Evolutionary conservation across 2,888 invertebrate species (phyloP).

Genomic region (Philereme vetulata): DNA sequence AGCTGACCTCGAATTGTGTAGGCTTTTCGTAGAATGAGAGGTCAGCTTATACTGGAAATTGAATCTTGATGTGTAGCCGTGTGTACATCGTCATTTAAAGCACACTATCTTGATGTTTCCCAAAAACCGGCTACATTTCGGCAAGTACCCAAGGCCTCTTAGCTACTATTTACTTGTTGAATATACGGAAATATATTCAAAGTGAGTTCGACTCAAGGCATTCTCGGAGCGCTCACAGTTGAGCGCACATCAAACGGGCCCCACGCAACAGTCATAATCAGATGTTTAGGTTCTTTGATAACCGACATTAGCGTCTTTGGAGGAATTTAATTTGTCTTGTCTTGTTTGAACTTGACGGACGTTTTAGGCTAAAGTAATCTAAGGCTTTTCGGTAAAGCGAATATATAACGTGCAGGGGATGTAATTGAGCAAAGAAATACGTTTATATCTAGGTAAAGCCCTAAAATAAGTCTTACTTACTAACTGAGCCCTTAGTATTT

Average conservation of each 20-base stretch:
- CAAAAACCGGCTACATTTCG: no score
- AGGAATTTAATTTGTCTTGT: constrained; percentile 78
- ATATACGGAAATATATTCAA: constrained; percentile 40
- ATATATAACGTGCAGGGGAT: no score
- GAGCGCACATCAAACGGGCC: constrained; percentile 71
- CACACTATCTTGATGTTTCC: no score
- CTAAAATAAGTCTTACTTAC: no score
- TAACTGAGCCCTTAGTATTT: no score
- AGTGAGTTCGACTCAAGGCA: constrained; percentile 62
- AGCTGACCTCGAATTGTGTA: no score
- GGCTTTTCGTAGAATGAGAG: no score
- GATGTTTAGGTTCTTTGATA: constrained; percentile 79
- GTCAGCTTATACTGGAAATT: no score
- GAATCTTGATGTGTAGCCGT: no score
- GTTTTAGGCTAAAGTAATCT: constrained; percentile 16
- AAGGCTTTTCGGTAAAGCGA: background rate
- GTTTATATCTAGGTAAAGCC: no score
- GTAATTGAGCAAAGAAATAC: no score
- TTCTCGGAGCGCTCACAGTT: constrained; percentile 65
- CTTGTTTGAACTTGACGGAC: constrained; percentile 48
- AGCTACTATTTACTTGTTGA: constrained; percentile 38
- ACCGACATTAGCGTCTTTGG: constrained; percentile 71
- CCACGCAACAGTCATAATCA: constrained; percentile 68
- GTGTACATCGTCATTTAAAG: no score
- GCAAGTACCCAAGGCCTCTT: constrained; percentile 11